phyloP scores from a whole-genome alignment of 2,113 vertebrate genomes.

The Lagenorhynchus albirostris region DNA sequence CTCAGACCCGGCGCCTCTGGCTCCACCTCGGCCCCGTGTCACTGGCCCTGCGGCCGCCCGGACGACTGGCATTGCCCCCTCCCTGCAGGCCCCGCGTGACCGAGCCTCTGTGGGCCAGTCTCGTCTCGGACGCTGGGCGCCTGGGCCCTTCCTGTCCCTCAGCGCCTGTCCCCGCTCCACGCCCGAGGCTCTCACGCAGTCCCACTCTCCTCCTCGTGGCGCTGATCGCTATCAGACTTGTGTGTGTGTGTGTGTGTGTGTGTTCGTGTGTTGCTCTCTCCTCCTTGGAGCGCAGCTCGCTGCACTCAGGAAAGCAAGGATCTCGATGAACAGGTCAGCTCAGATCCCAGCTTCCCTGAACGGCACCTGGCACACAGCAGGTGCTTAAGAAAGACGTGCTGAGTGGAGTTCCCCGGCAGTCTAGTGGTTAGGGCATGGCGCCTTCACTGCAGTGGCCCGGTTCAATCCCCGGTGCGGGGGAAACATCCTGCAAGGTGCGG shows the following conservation, averaged over 20 bases:
- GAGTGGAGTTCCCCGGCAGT: no score
- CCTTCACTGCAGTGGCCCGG: no score
- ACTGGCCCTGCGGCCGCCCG: no score
- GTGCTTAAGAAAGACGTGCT: not conserved
- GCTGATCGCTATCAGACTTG: not conserved
- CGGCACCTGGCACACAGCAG: not conserved
- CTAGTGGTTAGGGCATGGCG: no score
- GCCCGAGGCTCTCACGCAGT: accelerated
- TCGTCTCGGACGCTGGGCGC: no score
- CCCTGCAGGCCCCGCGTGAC: no score
- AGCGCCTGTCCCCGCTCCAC: not conserved
- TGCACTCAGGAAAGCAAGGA: not conserved
- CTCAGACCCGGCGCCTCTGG: no score
- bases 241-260: not conserved
- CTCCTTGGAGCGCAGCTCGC: not conserved
- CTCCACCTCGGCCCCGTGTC: no score
- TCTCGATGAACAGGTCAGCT: not conserved
- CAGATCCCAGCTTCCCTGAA: not conserved
- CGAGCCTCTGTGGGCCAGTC: no score
- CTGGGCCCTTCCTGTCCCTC: not conserved
- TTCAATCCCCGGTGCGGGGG: not conserved
- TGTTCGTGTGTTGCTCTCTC: not conserved
- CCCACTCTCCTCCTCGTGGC: not conserved
- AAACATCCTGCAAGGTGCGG: not conserved
- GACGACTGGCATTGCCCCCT: no score